Conservation (phyloP, 1,140 invertebrate species). For the Sarcophaga peregrina region DNA sequence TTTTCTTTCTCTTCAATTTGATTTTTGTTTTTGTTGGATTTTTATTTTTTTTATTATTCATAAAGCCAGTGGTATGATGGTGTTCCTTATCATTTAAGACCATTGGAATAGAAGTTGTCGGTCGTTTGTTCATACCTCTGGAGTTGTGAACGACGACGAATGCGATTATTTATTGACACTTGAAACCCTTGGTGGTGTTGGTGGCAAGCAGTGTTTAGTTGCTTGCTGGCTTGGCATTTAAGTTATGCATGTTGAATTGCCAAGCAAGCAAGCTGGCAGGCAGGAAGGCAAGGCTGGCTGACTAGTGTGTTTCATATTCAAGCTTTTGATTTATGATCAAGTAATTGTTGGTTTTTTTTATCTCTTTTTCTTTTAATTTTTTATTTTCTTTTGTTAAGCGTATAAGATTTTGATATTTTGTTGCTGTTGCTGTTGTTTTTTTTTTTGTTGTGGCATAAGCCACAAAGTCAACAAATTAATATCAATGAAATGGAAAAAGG, state of each 20-base stretch:
- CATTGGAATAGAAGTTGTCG: constrained; percentile 9
- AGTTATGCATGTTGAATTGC: background rate
- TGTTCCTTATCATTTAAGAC: constrained; percentile 10
- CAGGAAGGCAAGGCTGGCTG: background rate
- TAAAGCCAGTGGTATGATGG: background rate
- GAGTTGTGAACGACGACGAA: background rate
- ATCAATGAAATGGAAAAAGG: background rate
- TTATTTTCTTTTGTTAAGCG: background rate
- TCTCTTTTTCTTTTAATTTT: background rate
- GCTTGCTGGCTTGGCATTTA: constrained; percentile 29
- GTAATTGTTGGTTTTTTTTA: constrained; percentile 65
- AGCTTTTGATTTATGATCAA: constrained; percentile 65
- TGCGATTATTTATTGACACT: constrained; percentile 66
- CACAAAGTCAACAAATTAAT: constrained; percentile 3
- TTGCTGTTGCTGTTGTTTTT: too few species aligned
- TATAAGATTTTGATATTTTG: too few species aligned
- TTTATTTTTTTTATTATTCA: background rate
- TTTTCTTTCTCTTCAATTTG: background rate
- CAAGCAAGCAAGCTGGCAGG: too few species aligned
- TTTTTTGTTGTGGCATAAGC: too few species aligned
- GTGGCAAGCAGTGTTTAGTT: background rate
- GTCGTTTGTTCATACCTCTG: constrained; percentile 1
- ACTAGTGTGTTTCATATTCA: constrained; percentile 44
- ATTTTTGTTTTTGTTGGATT: constrained; percentile 21
- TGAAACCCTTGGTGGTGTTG: constrained; percentile 53